A percentile compares a stretch with the other conserved stretches of the same genome.
These are phyloP conservation scores for Kradibia gibbosae DNA, from an alignment of 1,140 invertebrate genomes.

Conservation along the genomic window DNA sequence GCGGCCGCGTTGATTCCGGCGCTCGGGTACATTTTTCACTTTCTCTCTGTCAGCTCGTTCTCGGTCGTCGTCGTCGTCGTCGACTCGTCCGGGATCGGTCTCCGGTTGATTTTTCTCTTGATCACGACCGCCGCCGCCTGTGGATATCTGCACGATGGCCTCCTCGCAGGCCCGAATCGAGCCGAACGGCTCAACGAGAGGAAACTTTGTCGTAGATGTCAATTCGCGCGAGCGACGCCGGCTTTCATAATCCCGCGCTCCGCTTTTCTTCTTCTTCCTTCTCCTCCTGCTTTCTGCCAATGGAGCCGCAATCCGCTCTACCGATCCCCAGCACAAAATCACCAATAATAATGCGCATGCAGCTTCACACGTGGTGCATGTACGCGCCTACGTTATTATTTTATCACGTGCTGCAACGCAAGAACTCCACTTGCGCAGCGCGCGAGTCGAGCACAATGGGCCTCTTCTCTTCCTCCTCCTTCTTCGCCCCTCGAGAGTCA, in stretches of 20 bases:
- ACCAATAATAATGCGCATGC: neutral
- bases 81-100: too few relatives aligned
- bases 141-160: too few relatives aligned
- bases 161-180: too few relatives aligned
- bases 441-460: neutral
- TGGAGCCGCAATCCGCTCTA: too few relatives aligned
- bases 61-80: too few relatives aligned
- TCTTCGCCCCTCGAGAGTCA: neutral
- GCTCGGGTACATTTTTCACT: conserved; percentile 75
- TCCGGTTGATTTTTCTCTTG: too few relatives aligned
- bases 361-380: conserved; percentile 25
- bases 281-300: too few relatives aligned
- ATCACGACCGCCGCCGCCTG: too few relatives aligned
- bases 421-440: conserved; percentile 27
- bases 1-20: conserved; percentile 77
- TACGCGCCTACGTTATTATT: too few relatives aligned
- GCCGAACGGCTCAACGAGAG: neutral
- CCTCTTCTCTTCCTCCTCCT: neutral
- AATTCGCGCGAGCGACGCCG: conserved; percentile 18
- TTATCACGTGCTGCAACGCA: too few relatives aligned
- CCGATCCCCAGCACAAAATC: neutral
- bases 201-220: neutral
- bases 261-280: too few relatives aligned
- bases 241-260: neutral
- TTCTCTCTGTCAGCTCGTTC: neutral